These are phyloP conservation scores for Luscinia luscinia DNA, from an alignment of 2,797 vertebrate species.

Conservation along the genomic window DNA sequence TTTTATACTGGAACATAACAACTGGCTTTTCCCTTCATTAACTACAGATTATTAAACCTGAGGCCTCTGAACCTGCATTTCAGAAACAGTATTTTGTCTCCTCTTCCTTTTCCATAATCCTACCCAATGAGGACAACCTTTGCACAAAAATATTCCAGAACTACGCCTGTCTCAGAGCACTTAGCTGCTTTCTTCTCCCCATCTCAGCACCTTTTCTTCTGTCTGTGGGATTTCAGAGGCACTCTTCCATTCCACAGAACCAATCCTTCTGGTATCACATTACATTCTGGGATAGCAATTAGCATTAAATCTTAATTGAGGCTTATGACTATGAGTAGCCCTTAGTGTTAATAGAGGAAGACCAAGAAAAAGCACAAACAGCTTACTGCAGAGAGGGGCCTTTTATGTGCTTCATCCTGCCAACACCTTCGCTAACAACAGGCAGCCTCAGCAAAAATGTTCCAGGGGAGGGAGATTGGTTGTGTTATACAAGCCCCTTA, in stretches of 20 bases:
- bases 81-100: not conserved
- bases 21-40: not conserved
- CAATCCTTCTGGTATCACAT: not conserved
- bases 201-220: not conserved
- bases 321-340: not conserved
- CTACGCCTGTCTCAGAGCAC: not conserved
- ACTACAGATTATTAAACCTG: not conserved
- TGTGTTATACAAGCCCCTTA: not conserved
- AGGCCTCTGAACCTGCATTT: not conserved
- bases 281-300: not conserved
- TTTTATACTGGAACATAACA: not conserved
- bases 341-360: not conserved
- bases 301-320: not conserved
- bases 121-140: not conserved
- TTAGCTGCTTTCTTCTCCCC: not conserved
- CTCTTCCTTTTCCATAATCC: not conserved
- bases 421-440: not conserved
- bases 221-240: not conserved
- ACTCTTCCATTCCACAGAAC: not conserved
- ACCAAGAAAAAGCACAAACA: not conserved
- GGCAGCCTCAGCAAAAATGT: not conserved
- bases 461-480: not conserved
- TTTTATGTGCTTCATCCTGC: not conserved
- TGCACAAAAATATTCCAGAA: not conserved
- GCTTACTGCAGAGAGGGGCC: not conserved